phyloP scores from a whole-genome alignment of 2,113 vertebrate species.

The Saccopteryx leptura region DNA sequence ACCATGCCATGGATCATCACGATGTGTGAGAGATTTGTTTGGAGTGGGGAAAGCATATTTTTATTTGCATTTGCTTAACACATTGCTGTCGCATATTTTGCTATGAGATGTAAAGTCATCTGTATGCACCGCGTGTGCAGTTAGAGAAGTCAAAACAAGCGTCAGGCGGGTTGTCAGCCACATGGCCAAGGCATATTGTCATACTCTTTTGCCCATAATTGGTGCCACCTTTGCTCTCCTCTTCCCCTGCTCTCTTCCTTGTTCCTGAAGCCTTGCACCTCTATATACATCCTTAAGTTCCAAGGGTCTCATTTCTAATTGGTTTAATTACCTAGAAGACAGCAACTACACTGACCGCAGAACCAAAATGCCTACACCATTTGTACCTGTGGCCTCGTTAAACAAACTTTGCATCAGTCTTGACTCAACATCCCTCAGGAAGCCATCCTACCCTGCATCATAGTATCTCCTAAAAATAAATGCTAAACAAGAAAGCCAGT shows the following conservation, averaged over 20 bases:
- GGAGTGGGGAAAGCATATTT: conserved; percentile 84
- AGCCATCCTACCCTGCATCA: neutral
- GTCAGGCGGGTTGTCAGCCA: conserved; percentile 79
- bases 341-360: neutral
- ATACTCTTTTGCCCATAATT: conserved; percentile 47
- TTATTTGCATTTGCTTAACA: conserved; percentile 86
- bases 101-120: conserved; percentile 85
- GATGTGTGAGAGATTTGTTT: conserved; percentile 82
- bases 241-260: neutral
- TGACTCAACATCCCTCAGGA: neutral
- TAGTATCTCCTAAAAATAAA: conserved; percentile 4
- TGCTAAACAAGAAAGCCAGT: neutral
- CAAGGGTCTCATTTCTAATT: neutral
- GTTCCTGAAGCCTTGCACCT: neutral
- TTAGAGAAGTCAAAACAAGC: conserved; percentile 82
- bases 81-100: conserved; percentile 82
- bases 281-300: neutral
- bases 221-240: conserved; percentile 39
- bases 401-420: neutral
- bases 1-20: conserved; percentile 44
- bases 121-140: conserved; percentile 81
- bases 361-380: neutral
- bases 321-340: neutral
- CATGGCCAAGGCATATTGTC: conserved; percentile 81
- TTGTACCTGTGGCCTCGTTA: neutral